Evolutionary conservation across 2,888 invertebrate species (phyloP).

Genomic region (Rhingia campestris): DNA sequence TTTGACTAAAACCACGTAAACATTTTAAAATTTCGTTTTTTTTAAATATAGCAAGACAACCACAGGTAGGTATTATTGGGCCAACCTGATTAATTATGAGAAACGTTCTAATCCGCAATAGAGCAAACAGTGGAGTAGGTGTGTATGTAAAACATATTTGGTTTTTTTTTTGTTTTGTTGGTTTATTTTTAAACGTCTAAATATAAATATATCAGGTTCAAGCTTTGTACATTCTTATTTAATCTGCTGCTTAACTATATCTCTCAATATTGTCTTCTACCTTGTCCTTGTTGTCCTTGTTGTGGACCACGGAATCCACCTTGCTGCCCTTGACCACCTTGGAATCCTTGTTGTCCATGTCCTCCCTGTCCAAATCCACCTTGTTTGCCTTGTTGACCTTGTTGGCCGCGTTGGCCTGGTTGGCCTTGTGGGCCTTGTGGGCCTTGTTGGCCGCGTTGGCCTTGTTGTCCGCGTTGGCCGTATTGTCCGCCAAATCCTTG

Average conservation of each 20-base stretch:
- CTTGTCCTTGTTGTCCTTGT: neutral
- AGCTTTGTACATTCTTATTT: neutral
- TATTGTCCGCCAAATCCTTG: neutral
- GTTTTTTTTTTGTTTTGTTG: neutral
- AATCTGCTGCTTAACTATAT: neutral
- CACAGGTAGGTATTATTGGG: too few species aligned
- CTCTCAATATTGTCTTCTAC: neutral
- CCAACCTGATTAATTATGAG: too few species aligned
- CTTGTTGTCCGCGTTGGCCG: neutral
- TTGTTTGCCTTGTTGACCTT: neutral
- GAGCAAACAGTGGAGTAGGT: too few species aligned
- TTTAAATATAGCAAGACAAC: too few species aligned
- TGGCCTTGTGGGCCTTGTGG: neutral
- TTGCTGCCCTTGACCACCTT: neutral
- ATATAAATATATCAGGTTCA: neutral
- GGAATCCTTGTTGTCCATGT: neutral
- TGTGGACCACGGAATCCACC: neutral
- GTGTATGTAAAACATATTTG: too few species aligned
- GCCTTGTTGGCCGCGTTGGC: neutral
- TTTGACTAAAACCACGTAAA: too few species aligned
- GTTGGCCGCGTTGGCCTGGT: neutral
- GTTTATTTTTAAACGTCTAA: neutral
- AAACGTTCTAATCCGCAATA: too few species aligned
- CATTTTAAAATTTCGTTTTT: too few species aligned
- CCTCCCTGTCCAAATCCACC: neutral